A percentile compares a stretch with the other conserved stretches of the same genome.
Evolutionary conservation across 2,888 invertebrate species (phyloP).

Genomic region (Caenorhabditis angaria): DNA sequence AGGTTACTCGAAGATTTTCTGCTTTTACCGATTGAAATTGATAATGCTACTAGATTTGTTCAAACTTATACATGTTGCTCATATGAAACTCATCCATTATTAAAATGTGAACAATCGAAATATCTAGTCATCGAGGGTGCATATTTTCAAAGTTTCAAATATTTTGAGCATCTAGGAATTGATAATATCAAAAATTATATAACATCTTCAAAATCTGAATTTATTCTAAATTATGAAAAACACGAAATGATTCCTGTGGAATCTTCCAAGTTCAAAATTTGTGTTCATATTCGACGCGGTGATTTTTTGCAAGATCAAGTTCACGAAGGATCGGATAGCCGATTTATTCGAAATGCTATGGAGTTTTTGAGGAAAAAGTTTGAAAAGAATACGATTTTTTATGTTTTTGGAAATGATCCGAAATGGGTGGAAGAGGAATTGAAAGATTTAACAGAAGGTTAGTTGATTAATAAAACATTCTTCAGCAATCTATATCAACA

Average conservation of each 20-base stretch:
- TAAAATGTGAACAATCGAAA: slow-evolving; percentile 22
- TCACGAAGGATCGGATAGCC: slow-evolving; percentile 21
- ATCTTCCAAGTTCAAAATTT: slow-evolving; percentile 15
- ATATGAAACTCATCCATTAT: slow-evolving; percentile 13
- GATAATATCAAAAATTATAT: background rate
- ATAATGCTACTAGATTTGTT: background rate
- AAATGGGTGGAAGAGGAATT: slow-evolving; percentile 6
- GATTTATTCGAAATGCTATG: slow-evolving; percentile 21
- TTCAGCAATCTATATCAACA: background rate
- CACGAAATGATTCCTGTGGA: background rate
- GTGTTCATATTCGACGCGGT: slow-evolving; percentile 31
- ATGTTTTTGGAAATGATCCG: slow-evolving; percentile 22
- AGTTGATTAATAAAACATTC: background rate
- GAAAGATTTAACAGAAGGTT: background rate
- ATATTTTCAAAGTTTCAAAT: slow-evolving; percentile 41
- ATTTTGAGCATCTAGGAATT: slow-evolving; percentile 13
- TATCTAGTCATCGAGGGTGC: slow-evolving; percentile 17
- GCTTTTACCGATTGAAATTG: slow-evolving; percentile 19
- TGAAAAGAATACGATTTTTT: slow-evolving; percentile 16
- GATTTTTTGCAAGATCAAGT: slow-evolving; percentile 26
- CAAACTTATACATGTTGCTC: slow-evolving; percentile 20
- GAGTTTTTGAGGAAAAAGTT: slow-evolving; percentile 1
- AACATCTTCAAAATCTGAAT: no score
- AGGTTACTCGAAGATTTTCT: slow-evolving; percentile 5
- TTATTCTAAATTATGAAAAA: no score